A percentile compares a stretch with the other conserved stretches of the same genome.
phyloP scores from a whole-genome alignment of 2,888 invertebrate genomes.

The Phaedon cochleariae region DNA sequence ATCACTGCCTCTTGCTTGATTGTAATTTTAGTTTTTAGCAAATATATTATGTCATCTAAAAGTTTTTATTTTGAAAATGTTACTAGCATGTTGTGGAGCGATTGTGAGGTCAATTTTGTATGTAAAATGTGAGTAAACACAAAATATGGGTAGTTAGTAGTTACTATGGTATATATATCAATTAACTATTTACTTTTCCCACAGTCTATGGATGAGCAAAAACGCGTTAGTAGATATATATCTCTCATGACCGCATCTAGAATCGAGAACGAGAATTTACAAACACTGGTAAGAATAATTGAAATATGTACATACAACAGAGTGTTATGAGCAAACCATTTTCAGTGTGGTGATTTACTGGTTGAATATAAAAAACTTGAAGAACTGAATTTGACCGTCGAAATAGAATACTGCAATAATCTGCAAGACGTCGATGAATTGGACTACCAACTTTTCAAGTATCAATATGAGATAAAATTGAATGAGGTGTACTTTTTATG shows the following conservation, averaged over 20 bases:
- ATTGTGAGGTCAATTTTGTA: neutral
- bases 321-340: constrained; percentile 5
- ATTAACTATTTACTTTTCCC: neutral
- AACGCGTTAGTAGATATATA: constrained; percentile 7
- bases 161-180: neutral
- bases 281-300: constrained; percentile 36
- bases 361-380: constrained; percentile 45
- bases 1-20: neutral
- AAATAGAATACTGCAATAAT: constrained; percentile 56
- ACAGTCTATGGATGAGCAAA: constrained; percentile 21
- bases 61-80: neutral
- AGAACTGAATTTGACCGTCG: constrained; percentile 56
- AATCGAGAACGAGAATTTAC: constrained; percentile 34
- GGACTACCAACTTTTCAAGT: constrained; percentile 55
- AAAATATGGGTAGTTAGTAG: neutral
- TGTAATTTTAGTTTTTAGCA: neutral
- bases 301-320: neutral
- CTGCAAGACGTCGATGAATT: constrained; percentile 56
- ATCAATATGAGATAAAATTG: constrained; percentile 51
- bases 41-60: neutral
- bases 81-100: neutral
- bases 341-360: constrained; percentile 24
- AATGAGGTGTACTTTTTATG: constrained; percentile 49
- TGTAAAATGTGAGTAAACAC: neutral
- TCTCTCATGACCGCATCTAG: constrained; percentile 37